Conservation (phyloP, 2,113 vertebrate species). For the Crotalus tigris region DNA sequence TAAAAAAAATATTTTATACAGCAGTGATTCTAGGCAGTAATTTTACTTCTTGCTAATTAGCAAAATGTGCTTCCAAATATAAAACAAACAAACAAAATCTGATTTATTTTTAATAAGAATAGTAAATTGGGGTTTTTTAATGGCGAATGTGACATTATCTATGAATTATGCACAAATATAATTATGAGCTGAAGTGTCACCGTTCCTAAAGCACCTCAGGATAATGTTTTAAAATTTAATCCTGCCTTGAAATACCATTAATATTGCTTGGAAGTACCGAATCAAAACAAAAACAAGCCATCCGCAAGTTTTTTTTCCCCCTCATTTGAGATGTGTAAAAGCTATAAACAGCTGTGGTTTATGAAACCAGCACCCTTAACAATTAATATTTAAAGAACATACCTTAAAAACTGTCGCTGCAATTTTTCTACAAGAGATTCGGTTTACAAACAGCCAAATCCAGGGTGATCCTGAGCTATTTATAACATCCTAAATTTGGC, state of each 20-base stretch:
- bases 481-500: conserved; percentile 74
- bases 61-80: conserved; percentile 39
- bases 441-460: conserved; percentile 40
- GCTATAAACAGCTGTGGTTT: conserved; percentile 5
- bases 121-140: conserved; percentile 41
- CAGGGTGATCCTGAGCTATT: conserved; percentile 62
- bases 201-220: conserved; percentile 33
- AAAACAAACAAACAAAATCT: conserved; percentile 14
- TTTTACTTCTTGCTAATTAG: conserved; percentile 23
- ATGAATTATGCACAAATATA: conserved; percentile 49
- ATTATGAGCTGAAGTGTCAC: conserved; percentile 21
- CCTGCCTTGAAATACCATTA: conserved; percentile 15
- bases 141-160: conserved; percentile 34
- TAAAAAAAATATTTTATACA: conserved; percentile 34
- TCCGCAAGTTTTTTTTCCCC: conserved; percentile 19
- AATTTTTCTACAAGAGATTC: conserved; percentile 48
- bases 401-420: conserved; percentile 56
- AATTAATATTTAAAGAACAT: conserved; percentile 44
- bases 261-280: conserved; percentile 14
- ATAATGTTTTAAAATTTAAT: conserved; percentile 38
- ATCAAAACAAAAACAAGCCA: conserved; percentile 1
- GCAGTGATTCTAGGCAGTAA: conserved; percentile 27
- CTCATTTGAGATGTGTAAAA: conserved; percentile 19
- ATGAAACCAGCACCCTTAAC: conserved; percentile 16
- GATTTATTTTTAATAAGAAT: conserved; percentile 33